Evolutionary conservation across 2,888 invertebrate species (phyloP).

Genomic region (Fragum sueziense): DNA sequence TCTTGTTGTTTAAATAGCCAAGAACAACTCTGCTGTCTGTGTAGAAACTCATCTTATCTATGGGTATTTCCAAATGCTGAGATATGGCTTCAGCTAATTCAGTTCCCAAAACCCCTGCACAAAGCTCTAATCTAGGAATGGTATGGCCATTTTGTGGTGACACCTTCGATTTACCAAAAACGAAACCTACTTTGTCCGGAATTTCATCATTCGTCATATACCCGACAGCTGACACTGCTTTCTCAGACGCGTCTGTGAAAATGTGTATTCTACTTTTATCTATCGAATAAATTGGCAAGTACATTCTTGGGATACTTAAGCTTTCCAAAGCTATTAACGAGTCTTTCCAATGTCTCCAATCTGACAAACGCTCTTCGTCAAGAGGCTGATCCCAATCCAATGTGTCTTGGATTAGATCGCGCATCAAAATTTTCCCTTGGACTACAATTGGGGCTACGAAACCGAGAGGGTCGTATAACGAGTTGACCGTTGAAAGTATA

Average conservation of each 20-base stretch:
- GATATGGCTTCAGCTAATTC: too few species aligned
- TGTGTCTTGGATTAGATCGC: constrained; percentile 15
- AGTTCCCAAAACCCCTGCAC: too few species aligned
- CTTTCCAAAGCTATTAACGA: constrained; percentile 38
- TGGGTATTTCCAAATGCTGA: not conserved
- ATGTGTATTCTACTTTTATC: constrained; percentile 45
- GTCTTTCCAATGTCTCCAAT: constrained; percentile 51
- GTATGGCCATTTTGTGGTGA: too few species aligned
- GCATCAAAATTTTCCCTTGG: constrained; percentile 44
- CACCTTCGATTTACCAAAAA: too few species aligned
- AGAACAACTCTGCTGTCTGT: too few species aligned
- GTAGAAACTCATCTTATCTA: not conserved
- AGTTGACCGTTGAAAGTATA: constrained; percentile 51
- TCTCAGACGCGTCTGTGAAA: constrained; percentile 64
- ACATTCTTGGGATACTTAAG: constrained; percentile 44
- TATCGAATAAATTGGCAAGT: constrained; percentile 2
- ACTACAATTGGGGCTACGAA: constrained; percentile 52
- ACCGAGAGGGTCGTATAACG: constrained; percentile 56
- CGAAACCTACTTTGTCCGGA: too few species aligned
- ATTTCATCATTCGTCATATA: too few species aligned
- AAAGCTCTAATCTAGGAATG: not conserved
- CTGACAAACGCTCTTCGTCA: constrained; percentile 15
- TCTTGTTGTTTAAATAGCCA: too few species aligned
- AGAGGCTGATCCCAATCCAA: constrained; percentile 55
- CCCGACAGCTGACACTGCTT: constrained; percentile 63